Base-by-base conservation (phyloP, 2,113 vertebrate genomes). In the Tricholaema leucomelas region DNA sequence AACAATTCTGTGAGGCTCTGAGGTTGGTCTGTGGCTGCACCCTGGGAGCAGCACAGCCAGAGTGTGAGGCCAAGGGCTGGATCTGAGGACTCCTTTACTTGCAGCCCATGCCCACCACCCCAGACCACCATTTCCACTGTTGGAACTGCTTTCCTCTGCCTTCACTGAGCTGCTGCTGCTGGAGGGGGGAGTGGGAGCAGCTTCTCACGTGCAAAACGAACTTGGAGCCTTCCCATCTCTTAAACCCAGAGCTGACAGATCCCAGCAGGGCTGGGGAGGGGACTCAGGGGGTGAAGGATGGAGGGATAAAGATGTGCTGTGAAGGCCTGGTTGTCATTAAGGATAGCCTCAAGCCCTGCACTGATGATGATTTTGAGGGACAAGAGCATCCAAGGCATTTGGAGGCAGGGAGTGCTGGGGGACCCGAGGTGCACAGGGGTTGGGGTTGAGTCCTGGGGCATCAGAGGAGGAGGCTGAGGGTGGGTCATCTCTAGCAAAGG, bases 101-200 rank as follows among this genome's bases (percentile, higher is more conserved):
- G 18, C 77, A 6, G 8, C 74, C 83, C 56, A 2, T n/a, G 28
- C 52, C 60, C 54, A 33, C 75, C 72, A 73, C 64, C 75, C 80
- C 65, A 23, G 3, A 0, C 48, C 79, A 7, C 2, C 0, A 6
- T 87, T 70, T 80, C 52, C 40, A 11, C 40, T 30, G 20, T 5
- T 75, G n/a, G 82, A 80, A 80, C 73, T 83, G 83, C 40, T 89
- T 93, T 80, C 70, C 46, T 5, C 81, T 87, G 72, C 64, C 67
- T 82, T 17, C 16, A 31, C 55, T 55, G 46, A 9, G 5, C 35
- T 27, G 75, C 30, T 77, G 33, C 15, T 69, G 85, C 81, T 82
- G 67, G 71, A 92, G 55, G 74, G 89, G 72, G 52, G 18, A 20
- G 46, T 46, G 76, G 87, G 72, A 87, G 4, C 81, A 88, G 71